Evolutionary conservation across 2,888 invertebrate species (phyloP), one percentile per base, ranked within the genome.

Genomic region (Byasa hedistus): DNA sequence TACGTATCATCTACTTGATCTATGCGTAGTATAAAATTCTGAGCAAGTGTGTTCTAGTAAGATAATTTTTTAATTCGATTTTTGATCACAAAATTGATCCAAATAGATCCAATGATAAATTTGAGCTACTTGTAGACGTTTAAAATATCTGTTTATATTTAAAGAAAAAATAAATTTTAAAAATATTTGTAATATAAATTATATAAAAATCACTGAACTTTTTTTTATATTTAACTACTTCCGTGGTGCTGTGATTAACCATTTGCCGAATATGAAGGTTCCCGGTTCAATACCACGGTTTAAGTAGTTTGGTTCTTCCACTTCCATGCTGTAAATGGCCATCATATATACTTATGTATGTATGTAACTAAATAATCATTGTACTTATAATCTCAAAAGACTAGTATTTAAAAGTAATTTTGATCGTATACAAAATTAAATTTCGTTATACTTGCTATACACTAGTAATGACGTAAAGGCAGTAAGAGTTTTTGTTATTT

Each of bases 351-450:
- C 21, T n/a, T 51, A 51, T 52, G 8, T 0, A 8, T 22, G n/a
- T 51, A 51, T 24, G 23, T 24, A 59, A 19, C 12, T 44, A 63
- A 1, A 48, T 27, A 55, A 32, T 54, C 4, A 57, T 61, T 66
- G 57, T 61, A 61, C 57, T 61, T 52, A 51, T 52, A 65, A 66
- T 61, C 66, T 61, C 66, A 61, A 61, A 1, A 39, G 66, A 66
- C 65, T 65, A 65, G 65, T 57, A 57, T 22, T 15, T 15, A 39
- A 39, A 39, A 27, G 27, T 39, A 39, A 39, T 15, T 15, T 39
- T 39, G 15, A 12, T 39, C 12, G 39, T 15, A 39, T 15, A 39
- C 39, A 39, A 39, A 39, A 39, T 39, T 15, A 39, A 39, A 39
- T 15, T 39, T 39, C 39, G 39, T 39, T 39, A 39, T 39, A 39